phyloP scores from a whole-genome alignment of 2,113 vertebrate species.

The Crocuta crocuta region DNA sequence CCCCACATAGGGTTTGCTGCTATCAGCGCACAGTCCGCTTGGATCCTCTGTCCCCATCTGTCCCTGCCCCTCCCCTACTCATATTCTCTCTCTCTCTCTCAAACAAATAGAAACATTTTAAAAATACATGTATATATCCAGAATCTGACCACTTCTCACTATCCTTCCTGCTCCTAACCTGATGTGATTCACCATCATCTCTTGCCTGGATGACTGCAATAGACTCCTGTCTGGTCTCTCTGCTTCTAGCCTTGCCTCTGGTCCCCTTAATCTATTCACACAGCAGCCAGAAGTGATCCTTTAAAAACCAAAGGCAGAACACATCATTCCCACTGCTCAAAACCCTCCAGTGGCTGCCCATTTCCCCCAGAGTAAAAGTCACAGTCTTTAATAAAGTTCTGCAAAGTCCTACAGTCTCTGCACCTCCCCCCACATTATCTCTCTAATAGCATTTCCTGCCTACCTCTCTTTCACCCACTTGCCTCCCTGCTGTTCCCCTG shows the following conservation, averaged over 20 bases:
- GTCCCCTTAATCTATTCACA: not conserved
- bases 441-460: not conserved
- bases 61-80: no score
- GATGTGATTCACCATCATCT: not conserved
- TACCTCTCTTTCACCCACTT: not conserved
- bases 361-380: conserved; percentile 28
- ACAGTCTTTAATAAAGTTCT: conserved; percentile 8
- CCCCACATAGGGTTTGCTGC: no score
- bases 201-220: not conserved
- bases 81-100: no score
- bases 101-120: no score
- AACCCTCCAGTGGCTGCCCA: not conserved
- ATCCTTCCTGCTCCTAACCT: not conserved
- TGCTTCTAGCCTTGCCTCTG: not conserved
- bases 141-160: conserved; percentile 20
- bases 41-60: no score
- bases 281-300: not conserved
- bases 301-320: conserved; percentile 47
- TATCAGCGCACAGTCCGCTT: no score
- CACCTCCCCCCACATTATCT: not conserved
- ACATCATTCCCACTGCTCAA: not conserved
- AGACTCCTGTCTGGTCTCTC: not conserved
- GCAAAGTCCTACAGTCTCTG: not conserved
- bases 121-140: not conserved
- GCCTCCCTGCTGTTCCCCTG: conserved; percentile 24